Base-by-base conservation (phyloP, 2,113 vertebrate genomes). In the Piaya cayana region DNA sequence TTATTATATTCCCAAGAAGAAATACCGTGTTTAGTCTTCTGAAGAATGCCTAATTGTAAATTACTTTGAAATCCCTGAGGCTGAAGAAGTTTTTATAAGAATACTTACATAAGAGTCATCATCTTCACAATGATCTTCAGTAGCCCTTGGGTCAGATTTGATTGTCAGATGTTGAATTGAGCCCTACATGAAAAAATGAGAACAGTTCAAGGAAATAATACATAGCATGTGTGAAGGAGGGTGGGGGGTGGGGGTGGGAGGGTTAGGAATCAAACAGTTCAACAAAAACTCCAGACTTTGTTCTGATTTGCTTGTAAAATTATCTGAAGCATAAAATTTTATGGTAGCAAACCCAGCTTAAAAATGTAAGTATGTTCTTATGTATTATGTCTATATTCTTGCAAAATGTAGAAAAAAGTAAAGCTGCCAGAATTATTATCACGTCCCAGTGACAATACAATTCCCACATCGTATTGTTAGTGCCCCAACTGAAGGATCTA, bases 131-230 rank as follows among this genome's bases (percentile, higher is more conserved):
- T 98, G 98, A 86, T 99, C 98, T 89, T 99, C 98, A 0, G 98
- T 97, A 75, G 97, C 97, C 56, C 96, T 97, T 93, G 98, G 98
- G 95, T 99, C 98, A 2, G 98, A 93, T 84, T 98, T 98, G 90
- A 99, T 64, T 62, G 97, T 97, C 95, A 99, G 98, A 93, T 99
- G 98, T 95, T 99, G 99, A 92, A 99, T 98, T 15, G 99, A 99
- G 39, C 99, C 99, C 99, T 99, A 34, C 7, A 95, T 10, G 85
- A 65, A 92, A 86, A 4, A 92, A 78, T 21, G 85, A 74, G 53
- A 82, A 12, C 29, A 63, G 52, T 55, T 86, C 25, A 86, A 72
- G 15, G 11, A 36, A 82, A 47, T 10, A 58, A 21, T 60, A 58
- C 43, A 4, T 4, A 75, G 37, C 12, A 29, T 8, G 6, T 32